These are phyloP conservation scores for Cynopterus brachyotis DNA, from an alignment of 2,113 vertebrate species.

Conservation along the genomic window DNA sequence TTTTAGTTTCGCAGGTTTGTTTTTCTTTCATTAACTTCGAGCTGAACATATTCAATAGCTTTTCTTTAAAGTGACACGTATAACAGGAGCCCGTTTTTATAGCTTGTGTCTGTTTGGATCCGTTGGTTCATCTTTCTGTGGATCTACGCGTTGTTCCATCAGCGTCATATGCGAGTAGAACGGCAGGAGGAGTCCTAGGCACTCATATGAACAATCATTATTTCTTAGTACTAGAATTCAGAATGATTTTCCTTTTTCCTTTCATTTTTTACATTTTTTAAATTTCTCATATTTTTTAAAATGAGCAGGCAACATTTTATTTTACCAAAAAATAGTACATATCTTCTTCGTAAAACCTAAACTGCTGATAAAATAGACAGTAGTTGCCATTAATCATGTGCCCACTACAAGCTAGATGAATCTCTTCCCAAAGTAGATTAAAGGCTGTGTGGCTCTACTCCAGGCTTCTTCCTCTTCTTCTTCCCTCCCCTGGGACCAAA, in stretches of 20 bases:
- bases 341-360: neutral
- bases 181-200: rapidly evolving
- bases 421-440: neutral
- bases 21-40: neutral
- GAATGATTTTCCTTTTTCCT: neutral
- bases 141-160: rapidly evolving
- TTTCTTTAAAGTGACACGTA: neutral
- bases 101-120: neutral
- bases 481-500: neutral
- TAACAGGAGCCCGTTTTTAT: neutral
- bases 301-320: neutral
- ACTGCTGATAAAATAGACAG: neutral
- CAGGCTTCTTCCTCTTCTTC: no score
- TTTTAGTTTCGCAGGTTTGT: neutral
- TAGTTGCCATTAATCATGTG: no score
- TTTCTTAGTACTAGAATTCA: neutral
- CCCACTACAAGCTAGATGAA: rapidly evolving
- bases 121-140: neutral
- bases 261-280: neutral
- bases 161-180: rapidly evolving
- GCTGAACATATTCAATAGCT: neutral
- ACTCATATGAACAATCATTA: neutral
- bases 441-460: rapidly evolving
- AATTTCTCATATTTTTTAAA: neutral
- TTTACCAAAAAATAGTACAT: neutral